Base-by-base conservation (phyloP, 1,140 invertebrate species). In the Panagrolaimus sp. region DNA sequence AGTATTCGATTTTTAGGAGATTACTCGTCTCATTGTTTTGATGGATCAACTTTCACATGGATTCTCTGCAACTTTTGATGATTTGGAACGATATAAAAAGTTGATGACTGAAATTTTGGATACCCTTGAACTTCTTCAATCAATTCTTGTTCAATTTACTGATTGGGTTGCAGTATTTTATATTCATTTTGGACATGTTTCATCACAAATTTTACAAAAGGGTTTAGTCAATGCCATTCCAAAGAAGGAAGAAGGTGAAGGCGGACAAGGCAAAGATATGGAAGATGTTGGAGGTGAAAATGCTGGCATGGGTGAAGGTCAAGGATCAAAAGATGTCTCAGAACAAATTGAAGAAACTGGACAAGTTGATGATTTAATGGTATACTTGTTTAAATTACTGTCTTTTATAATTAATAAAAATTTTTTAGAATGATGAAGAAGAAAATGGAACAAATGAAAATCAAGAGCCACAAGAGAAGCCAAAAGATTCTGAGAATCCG, bases 321-420 rank as follows among this genome's bases (percentile, higher is more conserved):
- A 76, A 10, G 84, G 79, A 94, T 93, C 10, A 70, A 93, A 92
- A 79, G 94, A 98, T 86, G 92, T 97, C 7, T 96, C 93, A 1
- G 93, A 97, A 66, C 87, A 88, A 81, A 92, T 96, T 44, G 92
- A 96, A 84, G 90, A 87, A 64, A 90, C 96, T 86, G 95, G 97
- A 86, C 94, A 87, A 80, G 84, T 87, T 62, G 80, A 82, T 63
- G 82, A 77, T 7, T 28, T 38, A 38, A 38, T 38, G 32, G 32
- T 38, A 38, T 7, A 4, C 2, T 2, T 38, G 2, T 38, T 38
- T 38, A 4, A 7, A 38, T 4, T 7, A 38, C 32, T 38, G 32
- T 4, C 7, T 38, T 38, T 38, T 38, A 38, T 7, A 2, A 38
- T 38, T 4, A 2, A 38, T 7, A 4, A 4, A 2, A 4, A 4